Conservation (phyloP, 1,140 invertebrate genomes). For the Dysdera silvatica region DNA sequence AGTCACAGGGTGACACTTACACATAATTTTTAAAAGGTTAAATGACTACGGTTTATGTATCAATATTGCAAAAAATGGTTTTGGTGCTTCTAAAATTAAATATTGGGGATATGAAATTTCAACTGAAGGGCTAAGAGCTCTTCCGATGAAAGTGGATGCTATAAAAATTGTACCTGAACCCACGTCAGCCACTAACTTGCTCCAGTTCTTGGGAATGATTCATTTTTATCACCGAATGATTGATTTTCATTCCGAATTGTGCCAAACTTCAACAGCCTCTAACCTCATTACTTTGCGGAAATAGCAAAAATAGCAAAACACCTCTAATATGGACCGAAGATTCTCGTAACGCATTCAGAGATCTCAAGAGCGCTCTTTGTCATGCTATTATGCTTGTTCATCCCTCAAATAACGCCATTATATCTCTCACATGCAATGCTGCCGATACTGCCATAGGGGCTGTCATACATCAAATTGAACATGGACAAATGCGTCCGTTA, state of each 20-base stretch:
- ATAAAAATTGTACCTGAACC: background rate
- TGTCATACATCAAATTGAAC: conserved; percentile 17
- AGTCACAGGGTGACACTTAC: conserved; percentile 39
- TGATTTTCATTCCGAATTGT: no score
- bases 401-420: background rate
- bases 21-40: conserved; percentile 39
- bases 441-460: conserved; percentile 14
- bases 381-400: background rate
- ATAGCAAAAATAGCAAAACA: no score
- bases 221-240: no score
- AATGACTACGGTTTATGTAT: conserved; percentile 36
- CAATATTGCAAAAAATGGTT: conserved; percentile 30
- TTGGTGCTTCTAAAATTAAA: background rate
- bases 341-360: no score
- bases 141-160: conserved; percentile 22
- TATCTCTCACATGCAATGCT: conserved; percentile 14
- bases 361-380: no score
- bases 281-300: no score
- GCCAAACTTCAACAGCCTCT: no score
- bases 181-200: conserved; percentile 19
- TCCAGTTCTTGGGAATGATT: no score
- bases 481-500: conserved; percentile 15
- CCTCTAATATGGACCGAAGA: no score
- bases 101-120: background rate
- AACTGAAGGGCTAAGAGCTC: background rate